These are phyloP conservation scores for Tenebrio molitor DNA, from an alignment of 1,140 invertebrate genomes.

Conservation along the genomic window DNA sequence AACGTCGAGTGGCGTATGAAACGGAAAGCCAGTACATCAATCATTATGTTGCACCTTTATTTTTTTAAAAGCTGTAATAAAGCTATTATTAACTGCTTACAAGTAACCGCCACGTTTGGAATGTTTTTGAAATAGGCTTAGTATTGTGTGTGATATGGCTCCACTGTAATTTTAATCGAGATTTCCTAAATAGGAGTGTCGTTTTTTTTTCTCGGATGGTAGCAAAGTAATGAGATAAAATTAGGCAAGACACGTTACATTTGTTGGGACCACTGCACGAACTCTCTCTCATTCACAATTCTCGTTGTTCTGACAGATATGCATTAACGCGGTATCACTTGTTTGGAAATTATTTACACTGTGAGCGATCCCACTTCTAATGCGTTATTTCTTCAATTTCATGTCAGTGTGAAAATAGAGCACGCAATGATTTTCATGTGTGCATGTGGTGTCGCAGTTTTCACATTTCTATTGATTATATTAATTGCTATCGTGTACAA, in stretches of 20 bases:
- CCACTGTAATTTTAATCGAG: too few species aligned
- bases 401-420: not conserved
- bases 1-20: too few species aligned
- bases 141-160: too few species aligned
- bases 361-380: too few species aligned
- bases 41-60: too few species aligned
- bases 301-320: not conserved
- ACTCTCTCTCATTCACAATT: constrained; percentile 1
- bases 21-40: too few species aligned
- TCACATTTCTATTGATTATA: not conserved
- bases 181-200: not conserved
- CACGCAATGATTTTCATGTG: not conserved
- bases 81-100: too few species aligned
- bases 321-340: not conserved
- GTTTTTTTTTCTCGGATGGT: not conserved
- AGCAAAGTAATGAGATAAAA: not conserved
- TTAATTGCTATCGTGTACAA: not conserved
- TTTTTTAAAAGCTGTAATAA: too few species aligned
- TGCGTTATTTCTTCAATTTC: not conserved
- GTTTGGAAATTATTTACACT: too few species aligned
- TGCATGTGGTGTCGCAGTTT: not conserved
- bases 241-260: not conserved
- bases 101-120: not conserved
- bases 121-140: too few species aligned
- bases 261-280: not conserved